Base-by-base conservation (phyloP, 2,113 vertebrate species). In the Sminthopsis crassicaudata region DNA sequence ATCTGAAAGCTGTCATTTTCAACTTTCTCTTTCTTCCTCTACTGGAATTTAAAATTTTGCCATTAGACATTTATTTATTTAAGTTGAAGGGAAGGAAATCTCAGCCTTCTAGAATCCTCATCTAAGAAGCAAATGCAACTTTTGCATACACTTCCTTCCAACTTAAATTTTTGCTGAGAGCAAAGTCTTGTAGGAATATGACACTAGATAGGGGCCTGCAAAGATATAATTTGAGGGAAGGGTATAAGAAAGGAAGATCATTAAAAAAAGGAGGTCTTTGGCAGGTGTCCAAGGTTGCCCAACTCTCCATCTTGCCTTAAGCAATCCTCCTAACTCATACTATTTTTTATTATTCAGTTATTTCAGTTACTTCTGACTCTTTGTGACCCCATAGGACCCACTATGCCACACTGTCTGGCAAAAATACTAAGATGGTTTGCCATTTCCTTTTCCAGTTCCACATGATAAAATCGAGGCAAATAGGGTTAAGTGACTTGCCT, bases 1-100 rank as follows among this genome's bases (percentile, higher is more conserved):
- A 91, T 92, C 90, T 95, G 90, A 93, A 24, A 36, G 9, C 93
- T 96, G 10, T 22, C 53, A 55, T 84, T 42, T 23, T 84, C n/a
- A 84, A 84, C 91, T 30, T 89, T 10, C 7, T 55, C 36, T 57
- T 51, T 30, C 22, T 89, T 27, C 91, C 0, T 24, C 4, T 7
- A 76, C 54, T 92, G 27, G 3, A 30, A 1, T 2, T 23, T 95
- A 91, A 96, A 91, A 54, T 10, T 91, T 95, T 52, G 92, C n/a
- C 5, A n/a, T 53, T 53, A 12, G 23, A 46, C 94, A 84, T 84
- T 8, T 23, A 42, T 84, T 84, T 84, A 19, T 84, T 23, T 84
- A 1, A 42, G 1, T 84, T 22, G 16, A 42, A 36, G n/a, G 16
- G 16, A 84, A 84, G 67, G 16, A 19, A 22, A 84, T 84, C 42